Evolutionary conservation across 1,140 invertebrate genomes (phyloP).

Genomic region (Pissodes strobi): DNA sequence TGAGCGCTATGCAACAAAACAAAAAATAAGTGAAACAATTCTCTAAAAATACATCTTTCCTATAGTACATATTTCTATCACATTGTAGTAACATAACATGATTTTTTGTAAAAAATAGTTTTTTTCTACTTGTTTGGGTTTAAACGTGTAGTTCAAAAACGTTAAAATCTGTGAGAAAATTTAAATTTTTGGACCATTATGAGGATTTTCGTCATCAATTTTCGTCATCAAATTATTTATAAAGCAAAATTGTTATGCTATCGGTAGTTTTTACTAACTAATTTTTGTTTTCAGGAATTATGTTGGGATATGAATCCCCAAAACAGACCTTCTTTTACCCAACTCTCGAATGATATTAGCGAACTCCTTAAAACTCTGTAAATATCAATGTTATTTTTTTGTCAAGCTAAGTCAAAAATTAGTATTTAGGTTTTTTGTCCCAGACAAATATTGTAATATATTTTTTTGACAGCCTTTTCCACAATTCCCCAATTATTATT

Average conservation of each 20-base stretch:
- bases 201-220: too few species aligned
- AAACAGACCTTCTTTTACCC: constrained; percentile 49
- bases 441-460: constrained; percentile 15
- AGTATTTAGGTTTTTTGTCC: constrained; percentile 1
- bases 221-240: too few species aligned
- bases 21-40: too few species aligned
- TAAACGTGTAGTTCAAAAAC: too few species aligned
- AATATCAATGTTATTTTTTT: constrained; percentile 36
- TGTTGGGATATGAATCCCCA: constrained; percentile 52
- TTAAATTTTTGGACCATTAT: too few species aligned
- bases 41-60: too few species aligned
- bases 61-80: too few species aligned
- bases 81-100: too few species aligned
- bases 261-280: background rate
- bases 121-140: too few species aligned
- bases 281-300: constrained; percentile 42
- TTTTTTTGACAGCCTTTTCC: constrained; percentile 23
- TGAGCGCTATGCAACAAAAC: too few species aligned
- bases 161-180: too few species aligned
- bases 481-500: background rate
- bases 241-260: background rate
- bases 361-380: constrained; percentile 52
- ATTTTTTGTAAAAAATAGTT: too few species aligned
- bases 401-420: constrained; percentile 37
- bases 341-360: constrained; percentile 46